Evolutionary conservation across 2,113 vertebrate genomes (phyloP).

Genomic region (Oxyruncus cristatus): DNA sequence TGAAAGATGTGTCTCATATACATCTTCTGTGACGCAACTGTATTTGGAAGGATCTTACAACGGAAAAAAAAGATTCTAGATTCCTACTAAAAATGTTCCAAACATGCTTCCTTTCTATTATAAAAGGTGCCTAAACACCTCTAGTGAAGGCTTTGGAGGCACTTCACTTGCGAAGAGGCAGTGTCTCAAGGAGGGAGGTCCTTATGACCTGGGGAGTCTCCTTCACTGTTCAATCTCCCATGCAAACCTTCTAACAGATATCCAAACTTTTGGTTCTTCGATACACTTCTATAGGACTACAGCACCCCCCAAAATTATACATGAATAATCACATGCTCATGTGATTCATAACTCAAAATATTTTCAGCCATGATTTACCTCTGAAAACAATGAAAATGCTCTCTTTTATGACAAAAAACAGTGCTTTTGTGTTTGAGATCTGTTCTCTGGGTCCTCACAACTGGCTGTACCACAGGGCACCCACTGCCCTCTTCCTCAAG

Average conservation of each 20-base stretch:
- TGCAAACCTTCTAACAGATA: neutral
- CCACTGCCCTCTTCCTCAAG: neutral
- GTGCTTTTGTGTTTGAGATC: neutral
- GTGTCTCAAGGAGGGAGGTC: neutral
- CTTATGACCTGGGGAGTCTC: neutral
- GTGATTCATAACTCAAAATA: neutral
- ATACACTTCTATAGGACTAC: neutral
- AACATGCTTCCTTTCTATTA: neutral
- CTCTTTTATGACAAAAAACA: neutral
- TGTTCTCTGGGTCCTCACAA: neutral
- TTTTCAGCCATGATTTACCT: neutral
- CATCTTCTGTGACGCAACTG: neutral
- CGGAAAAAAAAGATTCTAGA: neutral
- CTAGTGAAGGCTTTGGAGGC: neutral
- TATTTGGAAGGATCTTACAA: neutral
- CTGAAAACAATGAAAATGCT: rapidly evolving
- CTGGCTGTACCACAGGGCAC: neutral
- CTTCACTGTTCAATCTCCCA: neutral
- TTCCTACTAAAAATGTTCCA: neutral
- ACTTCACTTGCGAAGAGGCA: neutral
- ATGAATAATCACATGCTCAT: neutral
- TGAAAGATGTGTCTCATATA: neutral
- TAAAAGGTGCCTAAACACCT: neutral
- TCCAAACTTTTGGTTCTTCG: neutral
- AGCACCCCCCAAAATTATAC: neutral